Conservation (phyloP, 2,888 invertebrate genomes). For the Cryptocephalus primarius region DNA sequence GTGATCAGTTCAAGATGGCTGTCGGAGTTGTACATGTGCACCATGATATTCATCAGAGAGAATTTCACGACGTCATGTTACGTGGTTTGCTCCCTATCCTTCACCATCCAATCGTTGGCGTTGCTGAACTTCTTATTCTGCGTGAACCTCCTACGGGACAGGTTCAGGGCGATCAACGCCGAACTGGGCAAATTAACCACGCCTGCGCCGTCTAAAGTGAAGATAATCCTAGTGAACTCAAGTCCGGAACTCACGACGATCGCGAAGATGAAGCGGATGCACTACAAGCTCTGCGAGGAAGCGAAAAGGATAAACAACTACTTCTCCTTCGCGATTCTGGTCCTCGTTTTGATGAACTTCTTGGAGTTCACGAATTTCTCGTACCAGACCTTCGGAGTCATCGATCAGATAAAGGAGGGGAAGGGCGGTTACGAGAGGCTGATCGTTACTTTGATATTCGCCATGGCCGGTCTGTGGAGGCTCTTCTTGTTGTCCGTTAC, state of each 20-base stretch:
- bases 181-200: neutral
- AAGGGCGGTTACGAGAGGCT: too few relatives aligned
- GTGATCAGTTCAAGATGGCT: too few relatives aligned
- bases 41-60: too few relatives aligned
- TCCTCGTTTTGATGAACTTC: neutral
- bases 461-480: neutral
- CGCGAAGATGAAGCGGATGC: neutral
- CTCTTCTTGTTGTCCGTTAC: neutral
- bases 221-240: neutral
- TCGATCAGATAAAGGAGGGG: too few relatives aligned
- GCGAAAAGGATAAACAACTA: neutral
- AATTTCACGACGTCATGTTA: too few relatives aligned
- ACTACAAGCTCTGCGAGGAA: neutral
- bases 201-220: too few relatives aligned
- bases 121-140: neutral
- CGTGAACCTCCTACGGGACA: neutral
- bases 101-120: neutral
- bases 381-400: neutral
- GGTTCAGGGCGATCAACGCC: neutral
- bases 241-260: neutral
- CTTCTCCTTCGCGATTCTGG: neutral
- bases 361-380: neutral
- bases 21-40: too few relatives aligned
- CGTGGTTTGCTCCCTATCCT: neutral
- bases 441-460: neutral